A percentile compares a stretch with the other conserved stretches of the same genome.
These are phyloP conservation scores for Urechis unicinctus DNA, from an alignment of 2,888 invertebrate species.

Conservation along the genomic window DNA sequence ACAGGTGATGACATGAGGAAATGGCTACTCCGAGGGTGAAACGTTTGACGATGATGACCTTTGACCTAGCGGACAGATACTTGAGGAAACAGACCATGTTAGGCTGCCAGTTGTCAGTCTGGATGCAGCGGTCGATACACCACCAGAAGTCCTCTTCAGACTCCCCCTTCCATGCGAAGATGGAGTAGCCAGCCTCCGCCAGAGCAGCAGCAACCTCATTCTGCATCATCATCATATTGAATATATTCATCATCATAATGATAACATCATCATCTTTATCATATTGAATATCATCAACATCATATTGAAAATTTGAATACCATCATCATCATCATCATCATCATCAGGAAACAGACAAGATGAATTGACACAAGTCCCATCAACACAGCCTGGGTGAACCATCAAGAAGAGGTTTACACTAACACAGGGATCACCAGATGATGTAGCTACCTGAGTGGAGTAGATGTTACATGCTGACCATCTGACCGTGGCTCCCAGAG, in stretches of 20 bases:
- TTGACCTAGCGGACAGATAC: too few species aligned
- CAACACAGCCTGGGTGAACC: too few species aligned
- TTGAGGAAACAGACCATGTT: constrained; percentile 70
- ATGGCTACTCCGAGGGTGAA: too few species aligned
- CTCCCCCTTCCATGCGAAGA: constrained; percentile 99
- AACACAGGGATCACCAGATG: background rate
- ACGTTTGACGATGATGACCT: too few species aligned
- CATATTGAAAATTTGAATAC: too few species aligned
- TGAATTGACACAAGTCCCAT: too few species aligned
- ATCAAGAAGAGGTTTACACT: too few species aligned
- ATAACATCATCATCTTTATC: too few species aligned
- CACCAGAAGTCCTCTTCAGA: constrained; percentile 97
- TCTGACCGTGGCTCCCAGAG: constrained; percentile 90
- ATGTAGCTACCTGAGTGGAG: constrained; percentile 87
- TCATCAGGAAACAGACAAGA: too few species aligned
- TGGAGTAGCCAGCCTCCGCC: constrained; percentile 84
- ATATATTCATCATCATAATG: background rate
- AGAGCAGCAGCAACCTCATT: constrained; percentile 99
- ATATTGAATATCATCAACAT: too few species aligned
- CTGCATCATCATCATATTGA: constrained; percentile 52
- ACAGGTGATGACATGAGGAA: background rate
- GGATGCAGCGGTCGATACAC: constrained; percentile 99
- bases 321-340: too few species aligned
- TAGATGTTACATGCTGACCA: constrained; percentile 99
- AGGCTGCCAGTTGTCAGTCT: constrained; percentile 87